Percentiles rank a stretch among this genome's conserved stretches.
These are phyloP conservation scores for Drosophila pallidifrons DNA, from an alignment of 1,140 invertebrate species.

Conservation along the genomic window DNA sequence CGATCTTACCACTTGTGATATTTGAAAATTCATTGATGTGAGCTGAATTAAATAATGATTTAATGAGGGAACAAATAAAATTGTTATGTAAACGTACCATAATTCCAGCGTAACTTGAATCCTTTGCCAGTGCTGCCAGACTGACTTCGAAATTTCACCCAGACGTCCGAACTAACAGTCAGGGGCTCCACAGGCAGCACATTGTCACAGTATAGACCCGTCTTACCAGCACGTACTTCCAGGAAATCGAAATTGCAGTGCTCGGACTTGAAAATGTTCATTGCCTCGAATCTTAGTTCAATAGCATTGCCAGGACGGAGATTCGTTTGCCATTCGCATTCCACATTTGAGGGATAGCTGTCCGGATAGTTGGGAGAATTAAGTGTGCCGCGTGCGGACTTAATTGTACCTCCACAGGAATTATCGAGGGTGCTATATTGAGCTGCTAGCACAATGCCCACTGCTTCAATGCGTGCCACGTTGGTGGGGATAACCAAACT, in stretches of 20 bases:
- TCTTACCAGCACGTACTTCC: slow-evolving; percentile 89
- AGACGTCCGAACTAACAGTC: slow-evolving; percentile 87
- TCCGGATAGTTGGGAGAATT: slow-evolving; percentile 92
- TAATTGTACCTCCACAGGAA: slow-evolving; percentile 90
- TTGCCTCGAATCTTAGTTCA: slow-evolving; percentile 88
- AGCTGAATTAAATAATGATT: slow-evolving; percentile 30
- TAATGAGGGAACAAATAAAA: background rate
- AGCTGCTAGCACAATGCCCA: slow-evolving; percentile 52
- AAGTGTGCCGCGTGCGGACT: slow-evolving; percentile 88
- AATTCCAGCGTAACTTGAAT: slow-evolving; percentile 91
- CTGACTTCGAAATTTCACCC: slow-evolving; percentile 93
- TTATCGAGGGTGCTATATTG: slow-evolving; percentile 58
- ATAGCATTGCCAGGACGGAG: slow-evolving; percentile 89
- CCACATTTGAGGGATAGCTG: slow-evolving; percentile 90
- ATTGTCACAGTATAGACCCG: slow-evolving; percentile 90
- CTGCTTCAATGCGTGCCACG: slow-evolving; percentile 37
- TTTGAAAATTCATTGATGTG: slow-evolving; percentile 59
- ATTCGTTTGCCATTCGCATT: slow-evolving; percentile 92
- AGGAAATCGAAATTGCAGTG: slow-evolving; percentile 94
- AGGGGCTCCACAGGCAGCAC: slow-evolving; percentile 86
- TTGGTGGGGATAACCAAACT: slow-evolving; percentile 56
- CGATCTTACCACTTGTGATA: slow-evolving; percentile 87
- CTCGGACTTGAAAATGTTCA: slow-evolving; percentile 89
- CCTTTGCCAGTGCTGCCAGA: slow-evolving; percentile 88
- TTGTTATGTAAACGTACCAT: slow-evolving; percentile 85